These are phyloP conservation scores for Callimorpha dominula DNA, from an alignment of 2,888 invertebrate genomes.

Conservation along the genomic window DNA sequence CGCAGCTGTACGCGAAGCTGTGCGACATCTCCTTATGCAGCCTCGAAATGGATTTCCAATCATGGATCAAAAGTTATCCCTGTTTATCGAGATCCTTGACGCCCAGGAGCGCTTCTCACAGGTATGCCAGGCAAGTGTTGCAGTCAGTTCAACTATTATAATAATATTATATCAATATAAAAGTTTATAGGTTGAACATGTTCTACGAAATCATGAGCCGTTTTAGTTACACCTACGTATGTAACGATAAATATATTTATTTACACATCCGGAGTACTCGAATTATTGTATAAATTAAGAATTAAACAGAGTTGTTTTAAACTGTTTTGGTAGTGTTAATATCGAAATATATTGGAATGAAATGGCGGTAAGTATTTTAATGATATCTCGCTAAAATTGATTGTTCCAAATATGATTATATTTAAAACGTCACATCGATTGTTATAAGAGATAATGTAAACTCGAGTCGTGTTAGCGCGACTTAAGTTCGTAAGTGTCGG, in stretches of 20 bases:
- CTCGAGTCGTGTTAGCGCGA: conserved; percentile 40
- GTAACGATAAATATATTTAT: conserved; percentile 8
- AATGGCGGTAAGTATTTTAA: conserved; percentile 23
- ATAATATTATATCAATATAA: background rate
- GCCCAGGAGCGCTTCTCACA: conserved; percentile 93
- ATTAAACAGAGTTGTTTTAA: conserved; percentile 13
- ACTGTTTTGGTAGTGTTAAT: conserved; percentile 46
- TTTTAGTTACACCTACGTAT: background rate
- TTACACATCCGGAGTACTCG: background rate
- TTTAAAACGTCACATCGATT: conserved; percentile 41
- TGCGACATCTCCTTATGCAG: conserved; percentile 89
- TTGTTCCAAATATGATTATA: conserved; percentile 46
- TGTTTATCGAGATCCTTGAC: conserved; percentile 94
- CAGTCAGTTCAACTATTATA: conserved; percentile 9
- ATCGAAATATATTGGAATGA: conserved; percentile 34
- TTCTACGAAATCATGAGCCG: background rate
- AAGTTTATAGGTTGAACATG: background rate
- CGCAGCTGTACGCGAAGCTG: conserved; percentile 90
- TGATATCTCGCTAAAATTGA: conserved; percentile 35
- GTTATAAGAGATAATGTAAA: conserved; percentile 53
- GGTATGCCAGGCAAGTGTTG: conserved; percentile 78
- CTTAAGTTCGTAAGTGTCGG: conserved; percentile 45
- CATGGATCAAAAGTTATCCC: conserved; percentile 91
- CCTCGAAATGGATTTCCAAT: conserved; percentile 92
- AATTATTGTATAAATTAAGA: background rate